Base-by-base conservation (phyloP, 2,113 vertebrate species). In the Pavo muticus region DNA sequence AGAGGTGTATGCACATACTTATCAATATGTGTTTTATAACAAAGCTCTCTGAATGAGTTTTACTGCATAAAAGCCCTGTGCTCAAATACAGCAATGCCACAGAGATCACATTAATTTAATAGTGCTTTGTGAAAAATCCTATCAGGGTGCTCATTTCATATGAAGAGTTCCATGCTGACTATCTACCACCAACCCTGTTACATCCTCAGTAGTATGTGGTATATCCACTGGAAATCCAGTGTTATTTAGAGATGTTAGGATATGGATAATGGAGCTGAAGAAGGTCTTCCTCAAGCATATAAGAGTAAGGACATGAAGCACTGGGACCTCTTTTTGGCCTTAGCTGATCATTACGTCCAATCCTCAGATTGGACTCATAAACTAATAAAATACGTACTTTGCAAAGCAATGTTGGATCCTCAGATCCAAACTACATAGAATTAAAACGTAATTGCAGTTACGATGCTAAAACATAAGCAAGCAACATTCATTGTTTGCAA, bases 401-500 rank as follows among this genome's bases (percentile, higher is more conserved):
- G 27, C 15, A 27, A 54, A 54, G 35, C 35, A 35, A 30, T 17
- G 15, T 17, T 29, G 52, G 27, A 29, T 30, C 52, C 52, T 54
- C 14, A 54, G 65, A 48, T 54, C 39, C 60, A 83, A 67, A 60
- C 35, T 27, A 71, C 16, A 50, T 2, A 56, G 63, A 84, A 93
- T 54, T 63, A 76, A 95, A 91, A 67, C 13, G 19, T 12, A 85
- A 83, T 60, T 93, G 60, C 37, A 88, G 61, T 65, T 78, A n/a
- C 8, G 19, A 37, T 45, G 57, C 14, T 89, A 60, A 86, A 92
- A 77, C 32, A 60, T 12, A 83, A 75, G 8, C 14, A 72, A 32
- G 27, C 56, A 88, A 44, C 32, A 39, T 24, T 14, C 52, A 16
- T 71, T 65, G 10, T 47, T 17, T 54, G 10, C 35, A 61, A 44